Base-by-base conservation (phyloP, 2,113 vertebrate genomes). In the Falcunculus frontatus region DNA sequence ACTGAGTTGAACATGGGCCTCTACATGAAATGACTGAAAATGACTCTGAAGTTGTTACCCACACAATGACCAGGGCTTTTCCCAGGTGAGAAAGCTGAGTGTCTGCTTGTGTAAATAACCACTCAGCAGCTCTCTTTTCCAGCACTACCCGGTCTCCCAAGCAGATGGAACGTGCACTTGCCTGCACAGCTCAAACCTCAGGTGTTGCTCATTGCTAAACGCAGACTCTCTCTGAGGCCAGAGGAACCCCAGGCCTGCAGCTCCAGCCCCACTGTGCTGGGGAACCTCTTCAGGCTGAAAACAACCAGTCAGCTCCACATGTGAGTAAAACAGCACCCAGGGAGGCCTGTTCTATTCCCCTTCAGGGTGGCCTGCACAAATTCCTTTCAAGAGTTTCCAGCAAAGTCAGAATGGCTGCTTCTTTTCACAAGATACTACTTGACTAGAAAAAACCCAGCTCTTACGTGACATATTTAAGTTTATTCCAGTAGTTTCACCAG, bases 151-250 rank as follows among this genome's bases (percentile, higher is more conserved):
- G 52, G 12, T 18, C n/a, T 60, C 30, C 64, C 41, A 53, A 25
- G 26, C 7, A 60, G n/a, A 37, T 19, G 23, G 64, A 78, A 63
- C 30, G 2, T 35, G 44, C 50, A 13, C 26, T 25, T 73, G 27
- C 18, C 41, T 6, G 11, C 20, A 67, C 29, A 46, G 47, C 13
- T 21, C 68, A 65, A 33, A 33, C 23, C 39, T 39, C 41, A 10
- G 55, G 21, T 20, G 27, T 1, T 13, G 26, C 25, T 35, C 1
- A 0, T 4, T 77, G 69, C 70, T 52, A 3, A 49, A 20, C 26
- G 33, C 1, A 0, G 22, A 37, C 7, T 18, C 33, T 35, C 62
- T 14, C 2, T 0, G 2, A 37, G 14, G 9, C n/a, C 60, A 47
- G 53, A 72, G 75, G 55, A 37, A 33, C 11, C 22, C n/a, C 33